A percentile compares a stretch with the other conserved stretches of the same genome.
Conservation (phyloP, 2,888 invertebrate species). For the Amphipoea oculea region DNA sequence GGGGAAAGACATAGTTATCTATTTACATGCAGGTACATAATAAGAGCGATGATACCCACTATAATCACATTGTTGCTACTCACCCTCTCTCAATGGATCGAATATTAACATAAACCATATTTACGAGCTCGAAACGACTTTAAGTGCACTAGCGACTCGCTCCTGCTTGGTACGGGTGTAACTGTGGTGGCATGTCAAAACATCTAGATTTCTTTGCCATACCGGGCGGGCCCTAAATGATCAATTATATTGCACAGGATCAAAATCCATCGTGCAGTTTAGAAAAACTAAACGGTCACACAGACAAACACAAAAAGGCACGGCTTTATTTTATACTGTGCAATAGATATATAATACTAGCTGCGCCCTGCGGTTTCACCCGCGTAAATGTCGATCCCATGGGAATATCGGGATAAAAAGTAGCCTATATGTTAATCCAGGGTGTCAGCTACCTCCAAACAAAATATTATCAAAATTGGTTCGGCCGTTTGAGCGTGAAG, state of each 20-base stretch:
- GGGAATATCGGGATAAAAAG: too few species aligned
- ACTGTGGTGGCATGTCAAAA: background rate
- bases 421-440: too few species aligned
- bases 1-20: conserved; percentile 14
- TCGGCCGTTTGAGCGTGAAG: too few species aligned
- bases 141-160: background rate
- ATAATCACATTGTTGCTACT: conserved; percentile 5
- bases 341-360: too few species aligned
- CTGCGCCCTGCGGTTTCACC: too few species aligned
- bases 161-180: background rate
- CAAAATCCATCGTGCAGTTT: background rate
- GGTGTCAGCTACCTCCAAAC: too few species aligned
- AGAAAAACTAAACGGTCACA: background rate
- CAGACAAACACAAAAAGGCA: background rate
- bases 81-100: background rate
- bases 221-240: background rate
- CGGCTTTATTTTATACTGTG: background rate
- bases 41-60: conserved; percentile 2
- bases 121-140: background rate
- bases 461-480: too few species aligned
- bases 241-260: background rate
- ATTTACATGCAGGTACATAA: background rate
- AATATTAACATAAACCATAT: conserved; percentile 9
- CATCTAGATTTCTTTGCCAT: background rate
- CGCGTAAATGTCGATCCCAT: too few species aligned